These are phyloP conservation scores for Catalaphyllia jardinei DNA, from an alignment of 64 coral and sea anemone species.

Conservation along the genomic window DNA sequence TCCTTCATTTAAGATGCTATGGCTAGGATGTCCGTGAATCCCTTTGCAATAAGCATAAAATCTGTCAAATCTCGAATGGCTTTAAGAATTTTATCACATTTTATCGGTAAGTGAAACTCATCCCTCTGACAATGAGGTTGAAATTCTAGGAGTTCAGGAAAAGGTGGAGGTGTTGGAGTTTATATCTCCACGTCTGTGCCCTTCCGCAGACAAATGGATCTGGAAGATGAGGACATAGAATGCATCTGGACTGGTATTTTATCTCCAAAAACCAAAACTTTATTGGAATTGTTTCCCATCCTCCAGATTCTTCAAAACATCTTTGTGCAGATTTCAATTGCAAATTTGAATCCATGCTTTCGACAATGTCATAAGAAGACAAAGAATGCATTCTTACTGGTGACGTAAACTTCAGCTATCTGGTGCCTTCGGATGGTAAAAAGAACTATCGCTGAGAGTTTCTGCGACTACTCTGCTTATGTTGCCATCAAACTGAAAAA, in stretches of 20 bases:
- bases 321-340: constrained; percentile 31
- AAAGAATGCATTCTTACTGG: constrained; percentile 57
- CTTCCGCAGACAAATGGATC: constrained; percentile 46
- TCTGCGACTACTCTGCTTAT: background rate
- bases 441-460: background rate
- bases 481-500: background rate
- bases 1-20: constrained; percentile 55
- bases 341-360: constrained; percentile 48
- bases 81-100: constrained; percentile 44
- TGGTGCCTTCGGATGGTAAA: constrained; percentile 11
- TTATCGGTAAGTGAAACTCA: constrained; percentile 52
- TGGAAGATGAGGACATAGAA: constrained; percentile 45
- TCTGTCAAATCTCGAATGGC: constrained; percentile 42
- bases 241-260: constrained; percentile 50
- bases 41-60: background rate
- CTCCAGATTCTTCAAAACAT: constrained; percentile 42
- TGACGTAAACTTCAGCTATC: constrained; percentile 47
- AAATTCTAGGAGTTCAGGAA: constrained; percentile 38
- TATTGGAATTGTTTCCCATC: constrained; percentile 50
- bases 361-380: constrained; percentile 38
- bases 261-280: constrained; percentile 52
- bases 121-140: constrained; percentile 47
- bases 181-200: constrained; percentile 55
- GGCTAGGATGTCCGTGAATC: constrained; percentile 30
- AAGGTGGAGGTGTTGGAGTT: constrained; percentile 54